phyloP scores from a whole-genome alignment of 2,888 invertebrate genomes.

The Tethea ocularis region DNA sequence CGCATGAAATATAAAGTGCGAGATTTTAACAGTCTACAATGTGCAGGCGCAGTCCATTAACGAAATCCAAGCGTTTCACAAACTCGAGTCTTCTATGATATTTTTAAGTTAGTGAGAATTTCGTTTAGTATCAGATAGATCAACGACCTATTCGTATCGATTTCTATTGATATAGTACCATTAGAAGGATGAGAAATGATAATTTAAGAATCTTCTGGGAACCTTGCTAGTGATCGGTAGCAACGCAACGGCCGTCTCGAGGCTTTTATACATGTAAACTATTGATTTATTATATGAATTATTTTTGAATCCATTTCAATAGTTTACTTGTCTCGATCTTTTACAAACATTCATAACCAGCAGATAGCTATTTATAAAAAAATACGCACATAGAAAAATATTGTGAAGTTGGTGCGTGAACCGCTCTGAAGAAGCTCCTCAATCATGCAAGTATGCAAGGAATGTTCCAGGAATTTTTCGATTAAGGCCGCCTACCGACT shows the following conservation, averaged over 20 bases:
- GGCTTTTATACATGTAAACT: too few species aligned
- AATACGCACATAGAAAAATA: background rate
- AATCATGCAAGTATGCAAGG: constrained; percentile 55
- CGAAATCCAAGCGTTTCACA: background rate
- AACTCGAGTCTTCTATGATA: background rate
- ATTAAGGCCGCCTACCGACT: constrained; percentile 47
- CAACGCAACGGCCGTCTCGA: too few species aligned
- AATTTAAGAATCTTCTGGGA: too few species aligned
- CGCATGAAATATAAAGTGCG: constrained; percentile 6
- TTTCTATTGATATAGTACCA: background rate
- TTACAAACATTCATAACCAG: background rate
- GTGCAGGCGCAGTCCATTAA: background rate
- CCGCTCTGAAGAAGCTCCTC: constrained; percentile 29
- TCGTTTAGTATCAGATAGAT: background rate
- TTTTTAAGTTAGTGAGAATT: background rate
- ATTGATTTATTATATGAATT: too few species aligned
- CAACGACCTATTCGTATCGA: background rate
- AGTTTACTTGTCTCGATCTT: background rate
- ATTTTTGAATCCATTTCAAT: background rate
- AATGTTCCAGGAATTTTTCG: constrained; percentile 58
- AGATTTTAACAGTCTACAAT: background rate
- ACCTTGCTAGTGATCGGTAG: too few species aligned
- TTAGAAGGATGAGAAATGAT: too few species aligned
- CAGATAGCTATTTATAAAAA: background rate
- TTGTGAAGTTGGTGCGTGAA: constrained; percentile 17